Conservation (phyloP, 2,797 vertebrate genomes). For the Gastrophryne carolinensis region DNA sequence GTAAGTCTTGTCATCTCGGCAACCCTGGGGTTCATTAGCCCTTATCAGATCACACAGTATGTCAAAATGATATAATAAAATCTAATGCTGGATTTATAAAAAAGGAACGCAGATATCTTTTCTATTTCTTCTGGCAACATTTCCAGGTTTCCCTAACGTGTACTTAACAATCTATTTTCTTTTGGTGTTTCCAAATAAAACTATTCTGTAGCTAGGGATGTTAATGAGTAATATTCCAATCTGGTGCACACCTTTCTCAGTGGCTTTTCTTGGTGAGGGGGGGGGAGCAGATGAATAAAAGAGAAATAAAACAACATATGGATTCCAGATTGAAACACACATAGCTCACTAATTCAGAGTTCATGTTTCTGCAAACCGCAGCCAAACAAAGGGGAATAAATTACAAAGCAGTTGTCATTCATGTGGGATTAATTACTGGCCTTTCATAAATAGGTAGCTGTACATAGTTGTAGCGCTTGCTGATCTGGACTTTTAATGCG, state of each 20-base stretch:
- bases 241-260: slow-evolving; percentile 59
- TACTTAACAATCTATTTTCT: slow-evolving; percentile 54
- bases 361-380: slow-evolving; percentile 62
- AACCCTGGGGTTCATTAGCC: too few relatives aligned
- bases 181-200: slow-evolving; percentile 71
- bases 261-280: slow-evolving; percentile 15
- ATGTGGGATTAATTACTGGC: slow-evolving; percentile 73
- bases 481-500: slow-evolving; percentile 66
- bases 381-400: slow-evolving; percentile 64
- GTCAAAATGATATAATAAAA: too few relatives aligned
- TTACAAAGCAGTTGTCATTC: slow-evolving; percentile 66
- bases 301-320: slow-evolving; percentile 73
- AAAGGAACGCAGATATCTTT: slow-evolving; percentile 73
- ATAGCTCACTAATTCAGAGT: slow-evolving; percentile 60
- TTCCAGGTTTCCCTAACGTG: slow-evolving; percentile 76
- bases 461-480: slow-evolving; percentile 47
- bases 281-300: slow-evolving; percentile 67
- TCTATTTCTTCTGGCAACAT: slow-evolving; percentile 65
- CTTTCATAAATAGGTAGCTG: slow-evolving; percentile 71
- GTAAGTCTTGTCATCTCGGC: too few relatives aligned
- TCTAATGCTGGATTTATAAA: too few relatives aligned
- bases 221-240: slow-evolving; percentile 65
- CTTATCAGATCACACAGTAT: too few relatives aligned
- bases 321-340: slow-evolving; percentile 71
- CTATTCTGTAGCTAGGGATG: slow-evolving; percentile 64